A percentile compares a stretch with the other conserved stretches of the same genome.
phyloP scores from a whole-genome alignment of 1,140 invertebrate genomes.

The Drosophila ercepeae region DNA sequence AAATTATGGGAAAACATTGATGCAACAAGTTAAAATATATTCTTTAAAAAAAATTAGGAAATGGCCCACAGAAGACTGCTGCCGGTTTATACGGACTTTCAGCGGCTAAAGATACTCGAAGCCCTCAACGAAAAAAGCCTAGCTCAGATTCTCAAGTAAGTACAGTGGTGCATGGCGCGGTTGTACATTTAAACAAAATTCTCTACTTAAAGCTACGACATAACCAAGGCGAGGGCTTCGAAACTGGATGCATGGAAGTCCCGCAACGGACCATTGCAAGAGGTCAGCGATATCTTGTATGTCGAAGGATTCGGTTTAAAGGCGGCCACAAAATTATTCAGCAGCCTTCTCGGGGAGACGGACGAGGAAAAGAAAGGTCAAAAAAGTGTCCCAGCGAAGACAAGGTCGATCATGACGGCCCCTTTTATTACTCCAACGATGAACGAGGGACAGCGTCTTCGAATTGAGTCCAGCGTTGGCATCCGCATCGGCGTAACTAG shows the following conservation, averaged over 20 bases:
- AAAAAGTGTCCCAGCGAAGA: background rate
- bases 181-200: background rate
- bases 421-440: conserved; percentile 66
- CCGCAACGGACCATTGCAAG: conserved; percentile 56
- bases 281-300: conserved; percentile 58
- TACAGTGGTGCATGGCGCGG: no score
- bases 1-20: background rate
- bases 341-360: conserved; percentile 52
- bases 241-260: conserved; percentile 64
- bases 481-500: conserved; percentile 73
- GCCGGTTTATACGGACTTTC: conserved; percentile 41
- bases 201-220: conserved; percentile 59
- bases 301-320: conserved; percentile 77
- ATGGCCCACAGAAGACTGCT: conserved; percentile 9
- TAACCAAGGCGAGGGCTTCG: conserved; percentile 60
- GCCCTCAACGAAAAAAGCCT: conserved; percentile 41
- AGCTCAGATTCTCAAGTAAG: conserved; percentile 52
- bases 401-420: conserved; percentile 31
- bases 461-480: conserved; percentile 55
- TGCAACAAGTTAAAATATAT: background rate
- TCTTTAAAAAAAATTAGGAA: background rate
- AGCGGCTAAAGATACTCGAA: conserved; percentile 48
- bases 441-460: conserved; percentile 41
- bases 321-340: conserved; percentile 64
- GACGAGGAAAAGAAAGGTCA: background rate